A percentile compares a stretch with the other conserved stretches of the same genome.
These are phyloP conservation scores for Campoplex nolae DNA, from an alignment of 2,888 invertebrate genomes.

Conservation along the genomic window DNA sequence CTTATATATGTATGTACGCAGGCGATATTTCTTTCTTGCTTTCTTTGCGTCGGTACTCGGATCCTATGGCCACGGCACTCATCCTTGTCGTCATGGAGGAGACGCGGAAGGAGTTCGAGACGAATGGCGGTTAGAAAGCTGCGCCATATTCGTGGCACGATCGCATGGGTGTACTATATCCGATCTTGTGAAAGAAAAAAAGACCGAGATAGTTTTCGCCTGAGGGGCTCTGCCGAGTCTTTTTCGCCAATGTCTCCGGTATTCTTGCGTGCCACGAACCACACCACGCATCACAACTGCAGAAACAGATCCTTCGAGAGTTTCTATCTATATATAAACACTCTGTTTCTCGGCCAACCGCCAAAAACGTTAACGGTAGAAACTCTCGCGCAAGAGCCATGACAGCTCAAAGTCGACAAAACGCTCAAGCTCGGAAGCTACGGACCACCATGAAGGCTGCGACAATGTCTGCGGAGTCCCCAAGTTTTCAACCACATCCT, in stretches of 20 bases:
- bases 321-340: conserved; percentile 4
- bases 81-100: conserved; percentile 44
- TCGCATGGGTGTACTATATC: conserved; percentile 33
- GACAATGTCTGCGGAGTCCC: conserved; percentile 42
- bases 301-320: conserved; percentile 12
- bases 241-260: conserved; percentile 54
- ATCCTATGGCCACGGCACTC: conserved; percentile 30
- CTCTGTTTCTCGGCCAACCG: conserved; percentile 59
- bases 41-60: conserved; percentile 10
- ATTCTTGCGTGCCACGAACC: conserved; percentile 17
- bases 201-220: conserved; percentile 34
- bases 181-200: conserved; percentile 22
- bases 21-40: background rate
- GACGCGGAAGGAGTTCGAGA: conserved; percentile 56
- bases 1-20: background rate
- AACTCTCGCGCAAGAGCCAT: conserved; percentile 40
- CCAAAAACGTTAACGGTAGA: conserved; percentile 63
- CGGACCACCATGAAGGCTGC: conserved; percentile 7
- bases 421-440: conserved; percentile 41
- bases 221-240: conserved; percentile 43
- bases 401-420: conserved; percentile 65
- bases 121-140: conserved; percentile 56
- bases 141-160: conserved; percentile 63
- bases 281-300: conserved; percentile 29
- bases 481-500: conserved; percentile 52